Evolutionary conservation across 1,140 invertebrate species (phyloP), one percentile per base, ranked within the genome.

Genomic region (Drosophila takahashii): DNA sequence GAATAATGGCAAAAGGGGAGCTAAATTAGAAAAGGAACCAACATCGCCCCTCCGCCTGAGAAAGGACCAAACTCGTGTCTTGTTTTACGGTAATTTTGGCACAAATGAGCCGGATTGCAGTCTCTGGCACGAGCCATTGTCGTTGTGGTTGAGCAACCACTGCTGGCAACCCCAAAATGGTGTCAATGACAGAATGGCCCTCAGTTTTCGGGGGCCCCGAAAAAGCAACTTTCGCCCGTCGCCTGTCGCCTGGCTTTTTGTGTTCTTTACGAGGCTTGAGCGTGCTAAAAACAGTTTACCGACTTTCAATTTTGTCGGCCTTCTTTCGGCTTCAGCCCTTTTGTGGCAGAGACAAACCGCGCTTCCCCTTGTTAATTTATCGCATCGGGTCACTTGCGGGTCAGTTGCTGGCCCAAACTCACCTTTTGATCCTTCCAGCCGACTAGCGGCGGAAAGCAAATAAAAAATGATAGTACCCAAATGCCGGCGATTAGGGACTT

Each of bases 371-470:
- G n/a, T 47, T 51, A 77, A 77, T 77, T 77, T 77, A 77, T 77
- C 56, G 74, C 54, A 48, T 29, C 9, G 45, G 71, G 60, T 77
- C 48, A 67, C 34, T 51, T 36, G 37, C 29, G 50, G 44, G 51
- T 58, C 65, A 66, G 29, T 42, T 53, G 18, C 44, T 11, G 9
- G 18, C 18, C 3, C 13, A n/a, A 53, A 65, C 79, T 66, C 72
- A 96, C 95, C 94, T 94, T 95, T 91, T 95, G 94, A 93, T 98
- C 96, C 91, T 96, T 98, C 98, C 98, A 97, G 11, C 98, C 98
- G 18, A 99, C 97, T 36, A 99, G 92, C 6, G 98, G 98, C 32
- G 98, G 98, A 90, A 99, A 98, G 92, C 98, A 99, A 62, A 99
- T 98, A 77, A 99, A 95, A 87, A 99, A 98, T 53, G 97, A 98